Base-by-base conservation (phyloP, 2,888 invertebrate species). In the Pandemis heparana region DNA sequence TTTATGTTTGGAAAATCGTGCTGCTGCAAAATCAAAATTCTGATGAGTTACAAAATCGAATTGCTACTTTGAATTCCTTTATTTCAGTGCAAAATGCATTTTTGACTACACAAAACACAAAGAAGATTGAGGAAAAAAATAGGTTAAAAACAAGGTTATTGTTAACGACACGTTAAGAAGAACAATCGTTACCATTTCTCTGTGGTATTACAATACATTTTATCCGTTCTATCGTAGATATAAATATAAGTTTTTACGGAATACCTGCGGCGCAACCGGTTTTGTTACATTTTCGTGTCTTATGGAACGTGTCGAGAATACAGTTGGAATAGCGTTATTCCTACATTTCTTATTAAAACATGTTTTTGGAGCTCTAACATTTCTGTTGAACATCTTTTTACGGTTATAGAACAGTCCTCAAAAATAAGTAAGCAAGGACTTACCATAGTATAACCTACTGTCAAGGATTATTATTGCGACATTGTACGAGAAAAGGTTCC, bases 271-370 rank as follows among this genome's bases (percentile, higher is more conserved):
- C 61, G 7, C 18, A 60, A 73, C 68, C 73, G 73, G 68, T 73
- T 69, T 38, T 8, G 63, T 65, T 46, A 65, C 65, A 16, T 51
- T 65, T 65, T 38, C 48, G 51, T 41, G 60, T 0, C 16, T 18
- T 68, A 73, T 59, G 73, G 63, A 38, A 51, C 38, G 56, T 53
- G 60, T 39, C n/a, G n/a, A 18, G 51, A 71, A 41, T 65, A 65
- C 38, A 48, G 59, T 71, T 23, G 51, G 62, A n/a, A 56, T 67
- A 72, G 59, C 65, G 64, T 48, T 71, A 65, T 65, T 46, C 41
- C 51, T 60, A 65, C 65, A 59, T 60, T 71, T 61, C 23, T 56
- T 56, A 56, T 56, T 56, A 23, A 56, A 56, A 56, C 56, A 56
- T 23, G 56, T 56, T 56, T 23, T 23, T 56, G 23, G 18, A 56